Conservation (phyloP, 2,797 vertebrate genomes). For the Lagorchestes hirsutus region DNA sequence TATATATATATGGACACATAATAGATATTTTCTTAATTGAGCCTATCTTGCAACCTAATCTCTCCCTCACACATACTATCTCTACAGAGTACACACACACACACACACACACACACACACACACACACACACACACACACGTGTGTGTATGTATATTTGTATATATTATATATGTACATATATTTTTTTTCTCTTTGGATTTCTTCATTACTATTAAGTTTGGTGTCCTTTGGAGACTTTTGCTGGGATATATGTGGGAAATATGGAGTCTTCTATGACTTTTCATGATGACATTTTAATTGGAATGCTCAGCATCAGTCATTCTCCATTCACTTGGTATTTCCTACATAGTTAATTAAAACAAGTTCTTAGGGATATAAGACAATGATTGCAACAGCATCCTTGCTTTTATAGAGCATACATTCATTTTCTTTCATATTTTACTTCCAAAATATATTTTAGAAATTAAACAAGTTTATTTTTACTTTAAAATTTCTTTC, state of each 20-base stretch:
- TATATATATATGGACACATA: neutral
- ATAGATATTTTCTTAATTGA: too few species aligned
- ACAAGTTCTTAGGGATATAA: neutral
- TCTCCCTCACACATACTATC: neutral
- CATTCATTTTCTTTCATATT: constrained; percentile 14
- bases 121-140: too few species aligned
- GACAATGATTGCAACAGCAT: neutral
- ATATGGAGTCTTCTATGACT: neutral
- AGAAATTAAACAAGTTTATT: constrained; percentile 20
- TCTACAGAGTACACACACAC: neutral
- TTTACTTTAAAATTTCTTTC: neutral
- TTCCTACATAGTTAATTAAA: neutral
- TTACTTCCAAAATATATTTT: constrained; percentile 36
- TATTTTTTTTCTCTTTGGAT: too few species aligned
- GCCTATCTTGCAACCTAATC: too few species aligned
- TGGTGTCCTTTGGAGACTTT: neutral
- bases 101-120: too few species aligned
- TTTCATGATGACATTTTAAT: neutral
- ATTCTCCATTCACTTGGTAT: neutral
- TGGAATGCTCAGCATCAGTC: neutral
- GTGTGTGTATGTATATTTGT: too few species aligned
- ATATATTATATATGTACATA: too few species aligned
- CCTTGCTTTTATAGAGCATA: neutral
- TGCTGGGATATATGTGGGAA: too few species aligned
- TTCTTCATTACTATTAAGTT: neutral